Base-by-base conservation (phyloP, 2,113 vertebrate species). In the Plestiodon gilberti region DNA sequence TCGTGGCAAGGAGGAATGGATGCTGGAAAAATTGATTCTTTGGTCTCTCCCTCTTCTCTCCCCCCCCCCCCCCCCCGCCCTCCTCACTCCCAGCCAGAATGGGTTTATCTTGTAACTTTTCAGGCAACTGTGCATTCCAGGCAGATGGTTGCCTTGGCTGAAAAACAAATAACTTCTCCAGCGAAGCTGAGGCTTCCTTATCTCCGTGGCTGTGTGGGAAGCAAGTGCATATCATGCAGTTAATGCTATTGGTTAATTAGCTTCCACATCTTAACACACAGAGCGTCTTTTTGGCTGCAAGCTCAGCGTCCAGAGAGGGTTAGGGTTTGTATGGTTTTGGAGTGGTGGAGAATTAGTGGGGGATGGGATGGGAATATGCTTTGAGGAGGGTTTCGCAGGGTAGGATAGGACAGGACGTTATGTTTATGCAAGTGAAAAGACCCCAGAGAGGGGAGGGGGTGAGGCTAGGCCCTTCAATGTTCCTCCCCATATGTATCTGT, bases 111-210 rank as follows among this genome's bases (percentile, higher is more conserved):
- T 6, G 35, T 89, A 23, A 88, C 91, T 84, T 90, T 81, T 88
- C 82, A 88, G 83, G 88, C 87, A 86, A 43, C 7, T 48, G 59
- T 89, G 59, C 4, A 0, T 81, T 88, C 91, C 94, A 94, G n/a
- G 38, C 38, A 48, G 78, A 74, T 86, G 69, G 71, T 74, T 86
- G 40, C 57, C 69, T 48, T 64, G 78, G 30, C 57, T 52, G 40
- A 62, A 80, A 38, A 65, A 59, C 33, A 78, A 85, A 80, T 67
- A 62, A 35, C 20, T n/a, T 67, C 35, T 65, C 25, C 52, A 61
- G 48, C 3, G 52, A 71, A 81, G 40, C 69, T 11, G 17, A 5
- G 20, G 4, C 43, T 64, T 81, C 23, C 15, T 64, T 86, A 74
- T 62, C 22, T 33, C 30, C 40, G 3, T 25, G 15, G 25, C 28